Evolutionary conservation across 1,140 invertebrate genomes (phyloP).

Genomic region (Drosophila littoralis): DNA sequence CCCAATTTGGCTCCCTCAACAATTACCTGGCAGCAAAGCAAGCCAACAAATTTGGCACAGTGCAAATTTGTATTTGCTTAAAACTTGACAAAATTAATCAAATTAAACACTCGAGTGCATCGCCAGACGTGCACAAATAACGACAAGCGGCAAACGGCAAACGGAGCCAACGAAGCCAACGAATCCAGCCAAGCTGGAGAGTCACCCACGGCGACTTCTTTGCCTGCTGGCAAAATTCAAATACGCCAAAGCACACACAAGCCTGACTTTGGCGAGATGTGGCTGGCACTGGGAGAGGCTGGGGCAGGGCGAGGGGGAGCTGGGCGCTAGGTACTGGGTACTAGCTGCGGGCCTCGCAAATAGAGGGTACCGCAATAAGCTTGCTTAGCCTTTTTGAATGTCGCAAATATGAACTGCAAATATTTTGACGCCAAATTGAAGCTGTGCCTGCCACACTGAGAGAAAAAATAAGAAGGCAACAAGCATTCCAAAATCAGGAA

Average conservation of each 20-base stretch:
- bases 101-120: constrained; percentile 81
- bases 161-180: constrained; percentile 25
- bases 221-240: constrained; percentile 65
- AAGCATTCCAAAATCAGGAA: not conserved
- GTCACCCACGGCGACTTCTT: constrained; percentile 32
- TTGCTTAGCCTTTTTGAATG: constrained; percentile 79
- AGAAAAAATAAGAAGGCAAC: not conserved
- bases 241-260: constrained; percentile 59
- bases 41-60: constrained; percentile 73
- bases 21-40: constrained; percentile 40
- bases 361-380: constrained; percentile 75
- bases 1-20: constrained; percentile 63
- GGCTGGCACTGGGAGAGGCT: not conserved
- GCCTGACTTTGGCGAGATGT: constrained; percentile 4
- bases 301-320: not conserved
- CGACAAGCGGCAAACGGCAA: constrained; percentile 51
- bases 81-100: constrained; percentile 83
- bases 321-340: constrained; percentile 21
- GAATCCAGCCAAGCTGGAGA: constrained; percentile 8
- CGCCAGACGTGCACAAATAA: constrained; percentile 81
- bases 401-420: constrained; percentile 80
- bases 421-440: constrained; percentile 76
- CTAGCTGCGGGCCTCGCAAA: constrained; percentile 48
- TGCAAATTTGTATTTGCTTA: constrained; percentile 79
- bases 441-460: constrained; percentile 22